Percentiles rank a stretch among this genome's conserved stretches.
Conservation (phyloP, 2,797 vertebrate species). For the Acridotheres tristis region DNA sequence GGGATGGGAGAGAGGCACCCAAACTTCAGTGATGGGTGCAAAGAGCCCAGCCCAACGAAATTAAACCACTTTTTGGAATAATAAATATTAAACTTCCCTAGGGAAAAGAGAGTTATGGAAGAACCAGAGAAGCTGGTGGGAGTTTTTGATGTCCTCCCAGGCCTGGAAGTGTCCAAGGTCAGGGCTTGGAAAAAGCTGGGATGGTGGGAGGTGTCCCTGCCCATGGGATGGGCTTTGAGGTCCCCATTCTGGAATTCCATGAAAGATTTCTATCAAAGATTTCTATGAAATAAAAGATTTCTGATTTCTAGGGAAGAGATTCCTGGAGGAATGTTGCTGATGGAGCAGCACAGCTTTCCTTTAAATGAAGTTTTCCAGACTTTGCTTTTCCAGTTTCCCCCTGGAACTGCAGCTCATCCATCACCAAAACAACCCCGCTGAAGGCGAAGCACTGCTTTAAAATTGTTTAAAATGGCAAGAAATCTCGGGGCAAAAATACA, state of each 20-base stretch:
- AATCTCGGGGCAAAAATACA: background rate
- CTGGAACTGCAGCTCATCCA: constrained; percentile 23
- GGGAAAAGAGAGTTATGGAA: background rate
- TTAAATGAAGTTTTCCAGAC: background rate
- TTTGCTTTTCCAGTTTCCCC: background rate
- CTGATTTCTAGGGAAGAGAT: background rate
- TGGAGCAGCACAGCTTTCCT: background rate
- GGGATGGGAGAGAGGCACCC: background rate
- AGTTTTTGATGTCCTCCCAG: background rate
- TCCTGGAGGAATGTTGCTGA: background rate
- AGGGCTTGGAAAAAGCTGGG: background rate
- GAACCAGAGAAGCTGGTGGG: background rate
- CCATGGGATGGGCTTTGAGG: background rate
- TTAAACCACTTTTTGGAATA: background rate
- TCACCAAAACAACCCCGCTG: background rate
- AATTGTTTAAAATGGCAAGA: background rate
- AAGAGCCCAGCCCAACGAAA: background rate
- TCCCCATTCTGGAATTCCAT: background rate
- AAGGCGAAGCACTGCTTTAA: background rate
- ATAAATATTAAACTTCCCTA: background rate
- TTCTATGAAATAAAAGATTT: no score
- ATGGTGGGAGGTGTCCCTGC: accelerated
- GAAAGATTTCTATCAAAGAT: no score
- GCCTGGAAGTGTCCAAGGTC: background rate
- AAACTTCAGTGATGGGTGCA: background rate